A percentile compares a stretch with the other conserved stretches of the same genome.
Conservation (phyloP, 2,888 invertebrate species). For the Mystacides longicornis region DNA sequence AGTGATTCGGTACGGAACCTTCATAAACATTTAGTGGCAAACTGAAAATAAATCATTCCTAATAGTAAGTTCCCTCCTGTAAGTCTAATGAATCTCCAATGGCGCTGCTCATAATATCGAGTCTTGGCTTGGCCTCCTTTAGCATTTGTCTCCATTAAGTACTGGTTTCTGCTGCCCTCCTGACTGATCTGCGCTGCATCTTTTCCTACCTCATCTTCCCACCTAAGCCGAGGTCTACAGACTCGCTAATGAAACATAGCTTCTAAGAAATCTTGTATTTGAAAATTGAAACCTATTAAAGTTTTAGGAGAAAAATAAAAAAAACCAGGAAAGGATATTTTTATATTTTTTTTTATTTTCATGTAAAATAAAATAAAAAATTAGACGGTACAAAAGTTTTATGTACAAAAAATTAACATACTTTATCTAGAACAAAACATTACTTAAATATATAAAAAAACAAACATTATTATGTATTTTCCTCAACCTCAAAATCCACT, state of each 20-base stretch:
- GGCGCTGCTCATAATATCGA: too few species aligned
- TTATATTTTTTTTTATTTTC: not conserved
- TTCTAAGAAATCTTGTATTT: not conserved
- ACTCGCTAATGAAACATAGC: too few species aligned
- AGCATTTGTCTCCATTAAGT: too few species aligned
- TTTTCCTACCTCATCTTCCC: too few species aligned
- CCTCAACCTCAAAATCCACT: not conserved
- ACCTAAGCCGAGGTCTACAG: too few species aligned
- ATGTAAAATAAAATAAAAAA: not conserved
- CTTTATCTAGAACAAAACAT: not conserved
- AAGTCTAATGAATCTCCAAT: not conserved
- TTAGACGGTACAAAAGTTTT: not conserved
- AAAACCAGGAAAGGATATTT: not conserved
- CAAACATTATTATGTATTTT: not conserved
- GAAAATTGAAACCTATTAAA: not conserved
- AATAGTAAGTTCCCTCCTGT: not conserved
- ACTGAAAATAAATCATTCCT: not conserved
- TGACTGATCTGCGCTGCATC: too few species aligned
- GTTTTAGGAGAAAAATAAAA: not conserved
- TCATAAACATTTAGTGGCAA: not conserved
- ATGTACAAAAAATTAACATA: not conserved
- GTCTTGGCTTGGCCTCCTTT: too few species aligned
- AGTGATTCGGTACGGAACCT: not conserved
- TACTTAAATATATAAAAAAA: not conserved
- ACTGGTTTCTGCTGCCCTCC: too few species aligned